These are phyloP conservation scores for Phallusia fumigata DNA, from an alignment of 23 tunicate genomes.

Conservation along the genomic window DNA sequence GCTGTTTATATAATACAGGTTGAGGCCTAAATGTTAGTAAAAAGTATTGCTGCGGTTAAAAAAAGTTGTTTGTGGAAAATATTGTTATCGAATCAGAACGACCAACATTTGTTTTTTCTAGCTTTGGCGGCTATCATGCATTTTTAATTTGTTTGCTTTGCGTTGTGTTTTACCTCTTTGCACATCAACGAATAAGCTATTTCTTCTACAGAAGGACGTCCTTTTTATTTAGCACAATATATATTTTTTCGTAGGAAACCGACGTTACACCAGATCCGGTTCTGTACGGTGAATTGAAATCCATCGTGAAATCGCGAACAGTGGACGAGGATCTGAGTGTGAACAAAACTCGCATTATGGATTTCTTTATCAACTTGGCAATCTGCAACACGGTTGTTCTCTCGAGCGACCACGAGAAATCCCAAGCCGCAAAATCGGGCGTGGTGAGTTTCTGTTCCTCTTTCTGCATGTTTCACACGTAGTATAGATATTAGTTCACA, in stretches of 20 bases:
- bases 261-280: conserved; percentile 98
- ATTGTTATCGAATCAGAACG: too few species aligned
- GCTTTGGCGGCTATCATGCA: too few species aligned
- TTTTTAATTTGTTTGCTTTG: too few species aligned
- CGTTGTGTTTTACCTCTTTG: too few species aligned
- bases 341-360: conserved; percentile 57
- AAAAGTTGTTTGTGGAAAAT: too few species aligned
- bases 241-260: conserved; percentile 45
- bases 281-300: conserved; percentile 53
- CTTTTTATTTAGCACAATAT: neutral
- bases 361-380: conserved; percentile 91
- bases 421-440: neutral
- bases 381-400: conserved; percentile 97
- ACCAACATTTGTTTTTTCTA: too few species aligned
- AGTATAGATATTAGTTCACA: too few species aligned
- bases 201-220: too few species aligned
- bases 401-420: conserved; percentile 36
- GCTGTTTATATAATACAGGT: neutral
- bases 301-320: conserved; percentile 16
- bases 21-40: too few species aligned
- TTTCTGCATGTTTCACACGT: too few species aligned
- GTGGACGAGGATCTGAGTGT: conserved; percentile 7
- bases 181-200: too few species aligned
- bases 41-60: too few species aligned
- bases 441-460: neutral